These are phyloP conservation scores for Hipparchia sbordonii DNA, from an alignment of 2,888 invertebrate genomes.

Conservation along the genomic window DNA sequence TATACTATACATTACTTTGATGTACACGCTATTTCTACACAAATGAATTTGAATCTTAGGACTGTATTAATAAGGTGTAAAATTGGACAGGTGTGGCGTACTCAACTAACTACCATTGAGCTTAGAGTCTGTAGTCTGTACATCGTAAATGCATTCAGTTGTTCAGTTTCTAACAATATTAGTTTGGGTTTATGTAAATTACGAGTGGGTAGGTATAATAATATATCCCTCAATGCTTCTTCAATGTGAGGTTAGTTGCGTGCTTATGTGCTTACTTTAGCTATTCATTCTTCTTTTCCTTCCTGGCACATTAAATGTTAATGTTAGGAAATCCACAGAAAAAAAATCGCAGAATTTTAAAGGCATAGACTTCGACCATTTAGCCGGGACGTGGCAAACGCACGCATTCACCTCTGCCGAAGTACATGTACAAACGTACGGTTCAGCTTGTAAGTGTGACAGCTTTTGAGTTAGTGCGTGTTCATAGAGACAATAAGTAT, in stretches of 20 bases:
- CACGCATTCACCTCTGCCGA: too few relatives aligned
- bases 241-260: not conserved
- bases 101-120: conserved; percentile 11
- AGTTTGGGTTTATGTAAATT: conserved; percentile 18
- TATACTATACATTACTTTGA: conserved; percentile 20
- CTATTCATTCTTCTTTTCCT: too few relatives aligned
- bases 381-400: too few relatives aligned
- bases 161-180: conserved; percentile 17
- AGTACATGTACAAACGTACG: too few relatives aligned
- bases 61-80: not conserved
- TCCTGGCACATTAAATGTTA: too few relatives aligned
- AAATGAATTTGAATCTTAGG: not conserved
- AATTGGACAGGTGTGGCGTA: not conserved
- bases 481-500: too few relatives aligned
- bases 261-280: not conserved
- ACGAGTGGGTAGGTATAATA: not conserved
- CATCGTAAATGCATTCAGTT: conserved; percentile 22
- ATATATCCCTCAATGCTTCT: not conserved
- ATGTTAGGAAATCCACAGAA: too few relatives aligned
- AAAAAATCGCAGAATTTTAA: too few relatives aligned
- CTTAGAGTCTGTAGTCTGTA: conserved; percentile 19
- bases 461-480: too few relatives aligned
- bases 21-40: not conserved
- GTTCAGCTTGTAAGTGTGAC: too few relatives aligned
- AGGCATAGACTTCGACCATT: too few relatives aligned